Percentiles rank a stretch among this genome's conserved stretches.
phyloP scores from a whole-genome alignment of 2,113 vertebrate species.

The Falcunculus frontatus region DNA sequence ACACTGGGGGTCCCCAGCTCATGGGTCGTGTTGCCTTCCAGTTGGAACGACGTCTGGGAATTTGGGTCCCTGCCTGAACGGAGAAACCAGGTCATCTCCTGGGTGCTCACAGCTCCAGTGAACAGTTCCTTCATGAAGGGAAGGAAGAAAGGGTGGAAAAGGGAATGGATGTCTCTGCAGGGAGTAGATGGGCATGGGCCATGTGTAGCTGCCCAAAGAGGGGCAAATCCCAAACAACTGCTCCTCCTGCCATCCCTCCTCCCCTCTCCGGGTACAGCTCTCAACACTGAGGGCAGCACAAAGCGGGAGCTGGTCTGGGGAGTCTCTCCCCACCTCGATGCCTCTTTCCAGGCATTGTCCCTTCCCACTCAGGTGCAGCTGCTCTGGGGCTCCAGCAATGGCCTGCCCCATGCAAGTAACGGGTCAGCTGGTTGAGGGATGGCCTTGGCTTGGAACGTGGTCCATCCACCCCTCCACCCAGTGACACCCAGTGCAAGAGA shows the following conservation, averaged over 20 bases:
- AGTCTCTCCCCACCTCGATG: fast-evolving
- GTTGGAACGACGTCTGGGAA: not conserved
- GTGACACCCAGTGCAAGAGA: not conserved
- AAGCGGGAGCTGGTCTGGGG: not conserved
- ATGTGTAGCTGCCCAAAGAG: not conserved
- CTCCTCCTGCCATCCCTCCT: not conserved
- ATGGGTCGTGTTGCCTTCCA: not conserved
- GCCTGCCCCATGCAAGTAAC: not conserved
- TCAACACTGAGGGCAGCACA: not conserved
- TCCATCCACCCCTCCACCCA: not conserved
- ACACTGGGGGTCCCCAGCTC: not conserved
- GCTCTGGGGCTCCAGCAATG: not conserved
- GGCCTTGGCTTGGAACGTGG: not conserved
- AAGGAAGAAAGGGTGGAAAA: not conserved
- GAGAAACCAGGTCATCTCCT: not conserved
- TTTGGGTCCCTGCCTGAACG: not conserved
- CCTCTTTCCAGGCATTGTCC: not conserved
- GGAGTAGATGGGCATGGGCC: not conserved
- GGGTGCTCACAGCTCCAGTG: not conserved
- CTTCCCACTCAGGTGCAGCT: not conserved
- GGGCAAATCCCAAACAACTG: fast-evolving
- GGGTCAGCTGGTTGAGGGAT: fast-evolving
- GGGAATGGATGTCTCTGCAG: fast-evolving
- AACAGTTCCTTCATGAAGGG: not conserved
- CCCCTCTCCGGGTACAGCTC: fast-evolving